Conservation (phyloP, 2,797 vertebrate species). For the Pagetopsis macropterus region DNA sequence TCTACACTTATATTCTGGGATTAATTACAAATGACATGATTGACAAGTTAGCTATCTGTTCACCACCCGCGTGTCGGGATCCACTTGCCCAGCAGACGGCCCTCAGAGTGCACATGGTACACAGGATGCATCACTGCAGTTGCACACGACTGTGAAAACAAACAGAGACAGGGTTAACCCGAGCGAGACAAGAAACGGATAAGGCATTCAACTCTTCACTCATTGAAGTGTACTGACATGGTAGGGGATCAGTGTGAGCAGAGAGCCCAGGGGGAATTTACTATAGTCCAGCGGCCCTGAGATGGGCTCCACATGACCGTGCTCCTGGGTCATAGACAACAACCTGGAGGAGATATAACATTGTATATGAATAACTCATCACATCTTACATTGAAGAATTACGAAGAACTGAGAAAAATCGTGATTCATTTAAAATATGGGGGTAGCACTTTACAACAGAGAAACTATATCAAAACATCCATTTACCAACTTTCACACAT, state of each 20-base stretch:
- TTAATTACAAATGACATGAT: not conserved
- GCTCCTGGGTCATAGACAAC: constrained; percentile 89
- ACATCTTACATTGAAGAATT: too few relatives aligned
- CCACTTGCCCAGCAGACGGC: constrained; percentile 85
- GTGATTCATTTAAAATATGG: too few relatives aligned
- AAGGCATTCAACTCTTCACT: not conserved
- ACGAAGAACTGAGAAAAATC: too few relatives aligned
- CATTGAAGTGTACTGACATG: constrained; percentile 77
- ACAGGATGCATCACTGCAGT: constrained; percentile 86
- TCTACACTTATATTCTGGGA: not conserved
- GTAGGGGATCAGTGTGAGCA: constrained; percentile 84
- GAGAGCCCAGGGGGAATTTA: constrained; percentile 83
- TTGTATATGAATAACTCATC: too few relatives aligned
- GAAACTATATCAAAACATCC: too few relatives aligned
- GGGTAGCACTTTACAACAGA: too few relatives aligned
- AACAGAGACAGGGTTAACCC: constrained; percentile 20
- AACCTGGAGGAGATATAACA: constrained; percentile 73
- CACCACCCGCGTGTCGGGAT: constrained; percentile 88
- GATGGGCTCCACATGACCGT: constrained; percentile 84
- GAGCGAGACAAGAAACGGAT: not conserved
- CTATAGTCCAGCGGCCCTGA: constrained; percentile 82
- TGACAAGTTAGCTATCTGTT: constrained; percentile 23
- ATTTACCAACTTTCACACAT: too few relatives aligned
- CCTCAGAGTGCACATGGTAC: constrained; percentile 82
- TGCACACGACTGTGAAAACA: constrained; percentile 83